Evolutionary conservation across 1,140 invertebrate species (phyloP), one percentile per base, ranked within the genome.

Genomic region (Bombus confusus): DNA sequence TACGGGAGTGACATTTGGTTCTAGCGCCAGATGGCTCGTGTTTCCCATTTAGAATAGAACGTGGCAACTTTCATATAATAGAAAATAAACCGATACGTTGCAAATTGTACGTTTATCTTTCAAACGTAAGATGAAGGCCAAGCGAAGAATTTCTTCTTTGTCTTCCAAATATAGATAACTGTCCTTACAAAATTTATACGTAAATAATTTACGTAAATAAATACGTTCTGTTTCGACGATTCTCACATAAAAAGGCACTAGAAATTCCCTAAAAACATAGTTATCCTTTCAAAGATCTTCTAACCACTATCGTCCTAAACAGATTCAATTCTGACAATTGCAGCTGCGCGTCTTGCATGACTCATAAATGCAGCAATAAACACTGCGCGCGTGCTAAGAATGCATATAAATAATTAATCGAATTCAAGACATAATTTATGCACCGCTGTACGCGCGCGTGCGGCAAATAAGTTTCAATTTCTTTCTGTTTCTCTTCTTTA

Each of bases 321-420:
- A 52, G 22, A 52, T 52, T 52, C 47, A 22, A 73, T 37, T 34
- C 64, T 3, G 13, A 73, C 71, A 73, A 73, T 73, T 43, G 25
- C 71, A 73, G 15, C 28, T 18, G 64, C 31, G n/a, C 13, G 6
- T 66, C 28, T n/a, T 25, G 52, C 39, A 22, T 72, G 71, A 84
- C 34, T 85, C 83, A 85, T 89, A 88, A 88, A 75, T 77, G 47
- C 62, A 37, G 43, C 87, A 72, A 85, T 89, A 88, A 89, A 75
- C 77, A 62, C 52, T 31, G 39, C 80, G 72, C 52, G 75, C 39
- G 13, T 28, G 66, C 25, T 37, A 80, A 43, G 64, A 88, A 80
- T 75, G 80, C 62, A 31, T 13, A 86, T 88, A 86, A 88, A 80
- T 81, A 89, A 86, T 88, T 88, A 86, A 87, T 88, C 43, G 31